Evolutionary conservation across 35 echinoderm and acorn worm genomes (phyloP).

Genomic region (Hemicentrotus pulcherrimus): DNA sequence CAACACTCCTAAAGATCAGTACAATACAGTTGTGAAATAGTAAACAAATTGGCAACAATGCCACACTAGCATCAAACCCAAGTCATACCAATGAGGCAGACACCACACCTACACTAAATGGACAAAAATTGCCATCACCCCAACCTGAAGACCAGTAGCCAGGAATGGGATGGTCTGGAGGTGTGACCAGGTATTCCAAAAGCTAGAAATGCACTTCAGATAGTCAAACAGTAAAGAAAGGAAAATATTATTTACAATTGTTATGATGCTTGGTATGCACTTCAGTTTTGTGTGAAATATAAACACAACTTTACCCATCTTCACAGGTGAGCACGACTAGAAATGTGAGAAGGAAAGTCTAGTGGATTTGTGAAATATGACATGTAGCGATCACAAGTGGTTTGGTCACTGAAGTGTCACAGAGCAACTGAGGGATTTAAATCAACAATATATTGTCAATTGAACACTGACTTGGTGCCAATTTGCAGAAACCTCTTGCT

Average conservation of each 20-base stretch:
- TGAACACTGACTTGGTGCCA: neutral
- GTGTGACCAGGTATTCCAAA: neutral
- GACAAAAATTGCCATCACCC: too few species aligned
- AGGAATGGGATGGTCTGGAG: too few species aligned
- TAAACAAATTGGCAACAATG: neutral
- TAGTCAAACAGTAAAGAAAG: neutral
- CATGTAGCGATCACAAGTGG: neutral
- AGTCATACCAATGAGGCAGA: too few species aligned
- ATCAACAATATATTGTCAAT: neutral
- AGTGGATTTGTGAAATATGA: constrained; percentile 13
- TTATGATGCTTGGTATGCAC: neutral
- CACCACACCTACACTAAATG: too few species aligned
- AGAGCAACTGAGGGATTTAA: neutral
- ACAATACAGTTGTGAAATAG: neutral
- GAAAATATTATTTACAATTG: neutral
- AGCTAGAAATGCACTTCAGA: neutral
- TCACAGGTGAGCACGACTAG: neutral
- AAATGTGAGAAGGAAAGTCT: neutral
- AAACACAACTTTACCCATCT: neutral
- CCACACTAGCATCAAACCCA: neutral
- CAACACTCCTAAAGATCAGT: neutral
- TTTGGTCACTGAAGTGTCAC: neutral
- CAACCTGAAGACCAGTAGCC: too few species aligned
- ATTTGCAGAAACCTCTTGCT: neutral
- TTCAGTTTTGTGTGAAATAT: neutral